Conservation (phyloP, 2,113 vertebrate genomes). For the human region DNA sequence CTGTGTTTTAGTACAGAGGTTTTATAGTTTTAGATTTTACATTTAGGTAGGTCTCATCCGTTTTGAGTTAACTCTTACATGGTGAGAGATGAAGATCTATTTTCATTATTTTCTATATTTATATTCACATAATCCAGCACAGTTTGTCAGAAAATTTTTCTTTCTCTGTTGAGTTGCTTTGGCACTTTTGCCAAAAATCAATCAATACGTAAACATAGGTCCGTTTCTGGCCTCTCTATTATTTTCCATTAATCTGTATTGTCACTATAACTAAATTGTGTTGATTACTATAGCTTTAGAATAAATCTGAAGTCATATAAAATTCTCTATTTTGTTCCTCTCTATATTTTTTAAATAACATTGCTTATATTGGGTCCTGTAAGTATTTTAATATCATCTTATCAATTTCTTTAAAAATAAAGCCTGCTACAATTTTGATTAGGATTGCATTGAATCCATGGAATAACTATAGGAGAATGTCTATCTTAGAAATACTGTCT, state of each 20-base stretch:
- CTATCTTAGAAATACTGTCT: background rate
- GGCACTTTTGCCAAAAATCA: background rate
- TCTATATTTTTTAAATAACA: background rate
- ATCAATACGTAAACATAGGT: background rate
- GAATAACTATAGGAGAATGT: background rate
- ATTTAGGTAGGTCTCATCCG: background rate
- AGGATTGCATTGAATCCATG: background rate
- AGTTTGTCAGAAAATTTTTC: background rate
- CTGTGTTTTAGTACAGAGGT: background rate
- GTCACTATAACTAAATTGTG: background rate
- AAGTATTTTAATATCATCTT: slow-evolving; percentile 6
- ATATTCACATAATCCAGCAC: background rate
- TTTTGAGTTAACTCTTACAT: background rate
- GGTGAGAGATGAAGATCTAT: background rate
- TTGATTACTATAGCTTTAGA: background rate
- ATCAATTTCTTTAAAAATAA: background rate
- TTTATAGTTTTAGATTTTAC: slow-evolving; percentile 4
- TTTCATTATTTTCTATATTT: background rate
- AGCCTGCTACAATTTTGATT: background rate
- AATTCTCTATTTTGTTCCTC: background rate
- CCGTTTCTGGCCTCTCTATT: background rate
- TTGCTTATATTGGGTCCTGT: background rate
- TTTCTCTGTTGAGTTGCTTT: background rate
- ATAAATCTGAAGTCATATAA: background rate
- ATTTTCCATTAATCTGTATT: background rate